Evolutionary conservation across 2,113 vertebrate genomes (phyloP), one percentile per base, ranked within the genome.

Genomic region (Nycticryphes semicollaris): DNA sequence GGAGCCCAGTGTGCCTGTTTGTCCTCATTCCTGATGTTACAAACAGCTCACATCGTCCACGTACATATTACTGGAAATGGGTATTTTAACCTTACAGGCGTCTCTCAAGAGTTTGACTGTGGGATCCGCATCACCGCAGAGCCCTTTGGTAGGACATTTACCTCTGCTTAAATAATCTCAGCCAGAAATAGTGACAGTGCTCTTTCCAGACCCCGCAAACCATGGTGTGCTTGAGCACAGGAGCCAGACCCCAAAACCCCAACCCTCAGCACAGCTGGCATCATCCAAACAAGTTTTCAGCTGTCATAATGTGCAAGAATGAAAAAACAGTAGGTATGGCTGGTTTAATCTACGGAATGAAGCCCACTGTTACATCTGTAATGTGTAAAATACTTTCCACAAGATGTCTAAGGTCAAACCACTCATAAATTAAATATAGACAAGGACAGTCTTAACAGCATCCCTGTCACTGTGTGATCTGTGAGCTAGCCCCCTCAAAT

Each of bases 221-320:
- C 39, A 51, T 1, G 1, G 37, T 14, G 56, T 4, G 7, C 59
- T 39, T 7, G 3, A 80, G 31, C 24, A 87, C 14, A 85, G 47
- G 22, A 64, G 53, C 0, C 0, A 15, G 51, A 67, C 16, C 57
- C 43, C 54, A 27, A 83, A 83, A 21, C 5, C 27, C 25, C 73
- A 57, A 7, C 22, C 59, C 56, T 70, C 69, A 78, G 37, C 13
- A 14, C 6, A 45, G 39, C 45, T 75, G 72, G 17, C 51, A 83
- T 59, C 63, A 84, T 22, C 45, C 3, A 2, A 77, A 45, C 14
- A 41, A 50, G 45, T 17, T 62, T 28, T 74, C 41, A 66, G 54
- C 27, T 87, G 27, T 47, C 66, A 22, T 0, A 39, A 19, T 15
- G n/a, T 39, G 9, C 53, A 82, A 68, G 51, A 82, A 56, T 7